phyloP scores from a whole-genome alignment of 2,888 invertebrate species.

The Leucania comma region DNA sequence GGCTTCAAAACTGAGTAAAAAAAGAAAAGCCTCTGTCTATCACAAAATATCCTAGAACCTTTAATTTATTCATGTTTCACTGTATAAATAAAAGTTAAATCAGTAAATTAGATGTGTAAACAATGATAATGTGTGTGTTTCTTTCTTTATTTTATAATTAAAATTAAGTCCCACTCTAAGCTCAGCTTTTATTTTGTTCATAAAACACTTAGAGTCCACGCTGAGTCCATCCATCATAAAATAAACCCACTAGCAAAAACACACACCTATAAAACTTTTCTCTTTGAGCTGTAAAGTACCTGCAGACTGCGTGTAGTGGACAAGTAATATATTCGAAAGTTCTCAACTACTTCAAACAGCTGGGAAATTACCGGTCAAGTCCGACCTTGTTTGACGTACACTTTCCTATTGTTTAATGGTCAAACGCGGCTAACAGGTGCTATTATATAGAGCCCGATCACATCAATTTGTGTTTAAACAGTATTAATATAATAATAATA shows the following conservation, averaged over 20 bases:
- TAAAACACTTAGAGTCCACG: neutral
- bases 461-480: neutral
- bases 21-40: neutral
- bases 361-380: neutral
- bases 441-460: neutral
- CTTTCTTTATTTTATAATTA: too few relatives aligned
- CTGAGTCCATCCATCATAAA: neutral
- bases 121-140: too few relatives aligned
- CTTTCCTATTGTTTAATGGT: neutral
- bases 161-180: neutral
- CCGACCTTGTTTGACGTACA: neutral
- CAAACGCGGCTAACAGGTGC: neutral
- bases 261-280: constrained; percentile 17
- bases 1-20: neutral
- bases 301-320: neutral
- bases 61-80: too few relatives aligned
- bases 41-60: too few relatives aligned
- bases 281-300: neutral
- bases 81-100: too few relatives aligned
- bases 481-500: too few relatives aligned
- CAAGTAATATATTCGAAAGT: constrained; percentile 16
- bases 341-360: constrained; percentile 21
- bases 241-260: neutral
- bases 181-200: neutral
- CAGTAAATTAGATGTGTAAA: neutral